Percentiles rank a stretch among this genome's conserved stretches.
These are phyloP conservation scores for Podiceps cristatus DNA, from an alignment of 2,113 vertebrate genomes.

Conservation along the genomic window DNA sequence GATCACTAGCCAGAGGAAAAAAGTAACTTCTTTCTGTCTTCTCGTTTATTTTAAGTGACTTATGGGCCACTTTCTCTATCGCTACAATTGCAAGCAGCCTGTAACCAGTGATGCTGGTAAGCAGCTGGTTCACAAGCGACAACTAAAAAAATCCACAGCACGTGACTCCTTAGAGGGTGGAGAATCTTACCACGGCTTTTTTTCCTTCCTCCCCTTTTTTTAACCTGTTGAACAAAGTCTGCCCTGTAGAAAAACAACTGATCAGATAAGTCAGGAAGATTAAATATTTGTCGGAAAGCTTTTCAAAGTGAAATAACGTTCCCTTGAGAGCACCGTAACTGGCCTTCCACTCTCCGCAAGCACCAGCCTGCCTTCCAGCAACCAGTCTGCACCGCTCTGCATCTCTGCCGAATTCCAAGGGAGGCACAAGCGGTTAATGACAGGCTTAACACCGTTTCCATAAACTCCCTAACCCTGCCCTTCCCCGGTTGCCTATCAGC, in stretches of 20 bases:
- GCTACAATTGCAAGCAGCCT: background rate
- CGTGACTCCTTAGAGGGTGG: background rate
- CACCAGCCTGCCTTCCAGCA: background rate
- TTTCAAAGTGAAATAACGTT: background rate
- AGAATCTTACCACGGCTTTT: background rate
- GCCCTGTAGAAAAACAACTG: conserved; percentile 5
- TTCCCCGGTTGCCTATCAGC: background rate
- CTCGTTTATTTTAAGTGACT: background rate
- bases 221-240: background rate
- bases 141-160: background rate
- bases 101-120: background rate
- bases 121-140: background rate
- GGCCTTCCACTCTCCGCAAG: background rate
- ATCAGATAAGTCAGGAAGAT: background rate
- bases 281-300: conserved; percentile 17
- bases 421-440: background rate
- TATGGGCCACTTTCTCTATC: background rate
- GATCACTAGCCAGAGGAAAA: background rate
- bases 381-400: background rate
- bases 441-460: background rate
- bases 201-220: background rate
- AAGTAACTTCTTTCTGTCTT: background rate
- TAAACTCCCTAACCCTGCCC: background rate
- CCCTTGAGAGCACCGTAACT: background rate
- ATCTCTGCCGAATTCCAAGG: background rate